Percentiles rank a stretch among this genome's conserved stretches.
These are phyloP conservation scores for Gambusia holbrooki DNA, from an alignment of 2,113 vertebrate species.

Conservation along the genomic window DNA sequence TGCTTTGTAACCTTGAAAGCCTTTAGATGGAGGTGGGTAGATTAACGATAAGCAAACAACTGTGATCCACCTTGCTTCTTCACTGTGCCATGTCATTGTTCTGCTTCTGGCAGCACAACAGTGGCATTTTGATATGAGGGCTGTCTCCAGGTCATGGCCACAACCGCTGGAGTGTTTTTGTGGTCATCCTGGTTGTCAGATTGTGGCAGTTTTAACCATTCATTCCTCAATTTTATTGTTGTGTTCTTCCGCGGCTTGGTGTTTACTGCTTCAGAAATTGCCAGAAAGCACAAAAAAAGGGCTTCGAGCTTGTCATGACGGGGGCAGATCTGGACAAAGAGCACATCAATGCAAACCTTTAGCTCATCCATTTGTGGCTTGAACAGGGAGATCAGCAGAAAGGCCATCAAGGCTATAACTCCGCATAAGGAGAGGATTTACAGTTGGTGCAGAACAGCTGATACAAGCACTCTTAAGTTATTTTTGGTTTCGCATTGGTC, in stretches of 20 bases:
- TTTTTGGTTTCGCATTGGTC: conserved; percentile 14
- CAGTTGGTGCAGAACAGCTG: conserved; percentile 53
- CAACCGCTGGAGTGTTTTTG: conserved; percentile 21
- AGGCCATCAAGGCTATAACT: conserved; percentile 62
- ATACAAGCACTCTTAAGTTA: conserved; percentile 63
- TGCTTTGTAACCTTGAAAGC: conserved; percentile 59
- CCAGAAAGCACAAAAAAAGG: conserved; percentile 53
- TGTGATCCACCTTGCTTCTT: conserved; percentile 1
- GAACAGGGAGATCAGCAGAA: conserved; percentile 65
- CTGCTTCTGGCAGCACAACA: conserved; percentile 17
- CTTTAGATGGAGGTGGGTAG: conserved; percentile 13
- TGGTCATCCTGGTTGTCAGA: conserved; percentile 39
- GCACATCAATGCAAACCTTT: conserved; percentile 63
- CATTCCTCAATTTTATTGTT: conserved; percentile 14
- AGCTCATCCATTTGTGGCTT: conserved; percentile 57
- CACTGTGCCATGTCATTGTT: conserved; percentile 4
- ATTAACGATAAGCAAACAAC: conserved; percentile 51
- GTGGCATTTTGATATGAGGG: conserved; percentile 29
- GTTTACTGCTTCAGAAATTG: conserved; percentile 47
- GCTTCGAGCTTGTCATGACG: conserved; percentile 17
- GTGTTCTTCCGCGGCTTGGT: neutral
- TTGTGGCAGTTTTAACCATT: conserved; percentile 20
- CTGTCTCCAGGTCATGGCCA: conserved; percentile 62
- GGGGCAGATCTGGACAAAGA: conserved; percentile 52
- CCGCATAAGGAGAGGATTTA: conserved; percentile 65